Evolutionary conservation across 2,113 vertebrate genomes (phyloP), one percentile per base, ranked within the genome.

Genomic region (Dinomys branickii): DNA sequence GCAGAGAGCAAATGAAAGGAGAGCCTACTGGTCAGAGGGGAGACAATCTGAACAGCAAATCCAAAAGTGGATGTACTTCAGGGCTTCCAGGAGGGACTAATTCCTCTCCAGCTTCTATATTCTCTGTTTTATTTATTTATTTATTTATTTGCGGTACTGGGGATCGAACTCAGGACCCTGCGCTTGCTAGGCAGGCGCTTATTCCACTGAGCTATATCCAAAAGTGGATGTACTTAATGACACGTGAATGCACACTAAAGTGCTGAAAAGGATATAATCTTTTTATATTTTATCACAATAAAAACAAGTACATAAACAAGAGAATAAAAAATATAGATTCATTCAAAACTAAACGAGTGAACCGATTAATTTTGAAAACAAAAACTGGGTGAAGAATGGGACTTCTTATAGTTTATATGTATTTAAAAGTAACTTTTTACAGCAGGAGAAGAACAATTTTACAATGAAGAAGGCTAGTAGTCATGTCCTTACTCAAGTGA

Each of bases 271-370:
- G 7, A 44, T 54, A 38, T 65, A 58, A 38, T 88, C 59, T 92
- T 56, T 20, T 85, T 65, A 9, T 24, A 80, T 80, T 58, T 90
- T 58, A 67, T 28, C 47, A 67, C 41, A 95, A 91, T 73, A 59
- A 80, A 69, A 92, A 87, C 7, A 65, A 80, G 61, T 26, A 75
- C 73, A 91, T 33, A 94, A 91, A 20, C 0, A 33, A 73, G 0
- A 44, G 20, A 86, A 61, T 73, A 78, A 86, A 94, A 90, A 1
- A 9, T 78, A 85, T 24, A 26, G 1, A 16, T 28, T 26, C 78
- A 77, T 20, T 84, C n/a, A 82, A 50, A 89, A 95, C 28, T 83
- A 81, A 86, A 85, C 67, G 3, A 89, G 67, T 41, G 77, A 90
- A 82, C 20, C 65, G 86, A 82, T 17, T 65, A 77, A 9, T 38